These are phyloP conservation scores for Hyperoplus lanceolatus DNA, from an alignment of 2,797 vertebrate genomes.

Conservation along the genomic window DNA sequence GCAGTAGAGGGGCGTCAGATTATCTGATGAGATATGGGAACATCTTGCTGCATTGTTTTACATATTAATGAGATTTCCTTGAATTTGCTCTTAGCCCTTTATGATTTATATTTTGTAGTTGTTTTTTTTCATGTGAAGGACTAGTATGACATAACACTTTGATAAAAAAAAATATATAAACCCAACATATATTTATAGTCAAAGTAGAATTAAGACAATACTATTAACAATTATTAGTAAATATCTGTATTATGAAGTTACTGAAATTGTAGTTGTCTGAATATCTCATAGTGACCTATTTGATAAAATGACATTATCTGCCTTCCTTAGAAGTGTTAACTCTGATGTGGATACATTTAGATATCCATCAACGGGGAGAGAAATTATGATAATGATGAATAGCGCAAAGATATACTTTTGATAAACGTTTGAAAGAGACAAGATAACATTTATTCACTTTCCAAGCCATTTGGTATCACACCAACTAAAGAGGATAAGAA, in stretches of 20 bases:
- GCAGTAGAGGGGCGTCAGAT: background rate
- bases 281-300: background rate
- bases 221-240: too few species aligned
- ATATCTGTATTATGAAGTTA: too few species aligned
- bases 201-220: background rate
- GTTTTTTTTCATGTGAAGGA: background rate
- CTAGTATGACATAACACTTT: background rate
- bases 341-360: background rate
- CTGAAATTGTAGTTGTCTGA: too few species aligned
- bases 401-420: too few species aligned
- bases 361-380: background rate
- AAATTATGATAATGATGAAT: background rate
- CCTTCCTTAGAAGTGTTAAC: background rate
- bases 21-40: conserved; percentile 14
- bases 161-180: background rate
- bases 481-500: background rate
- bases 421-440: background rate
- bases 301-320: background rate
- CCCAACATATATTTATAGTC: too few species aligned
- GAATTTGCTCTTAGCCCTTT: background rate
- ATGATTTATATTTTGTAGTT: background rate
- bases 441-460: background rate
- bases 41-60: conserved; percentile 9
- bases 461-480: background rate
- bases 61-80: conserved; percentile 3